Percentiles rank a stretch among this genome's conserved stretches.
phyloP scores from a whole-genome alignment of 2,888 invertebrate genomes.

The Acrocera orbiculus region DNA sequence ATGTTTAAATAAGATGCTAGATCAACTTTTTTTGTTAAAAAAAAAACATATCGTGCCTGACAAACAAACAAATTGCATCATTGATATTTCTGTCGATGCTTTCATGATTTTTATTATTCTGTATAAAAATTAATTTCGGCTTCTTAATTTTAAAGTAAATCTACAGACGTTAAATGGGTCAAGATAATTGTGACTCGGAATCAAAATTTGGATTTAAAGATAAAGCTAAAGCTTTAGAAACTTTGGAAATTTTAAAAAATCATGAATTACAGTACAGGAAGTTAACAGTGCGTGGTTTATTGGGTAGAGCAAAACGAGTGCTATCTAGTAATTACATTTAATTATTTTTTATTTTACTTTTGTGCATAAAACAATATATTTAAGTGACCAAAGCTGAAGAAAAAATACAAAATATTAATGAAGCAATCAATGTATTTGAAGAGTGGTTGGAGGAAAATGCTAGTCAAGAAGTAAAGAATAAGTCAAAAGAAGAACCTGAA shows the following conservation, averaged over 20 bases:
- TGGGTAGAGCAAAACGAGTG: conserved; percentile 38
- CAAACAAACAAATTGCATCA: too few relatives aligned
- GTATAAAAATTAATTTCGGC: too few relatives aligned
- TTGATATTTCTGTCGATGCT: too few relatives aligned
- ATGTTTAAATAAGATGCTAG: too few relatives aligned
- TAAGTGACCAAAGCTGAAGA: conserved; percentile 55
- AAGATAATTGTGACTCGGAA: too few relatives aligned
- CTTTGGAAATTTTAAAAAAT: conserved; percentile 41
- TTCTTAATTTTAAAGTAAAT: too few relatives aligned
- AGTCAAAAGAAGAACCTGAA: conserved; percentile 34
- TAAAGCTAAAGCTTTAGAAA: conserved; percentile 49
- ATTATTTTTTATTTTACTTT: neutral
- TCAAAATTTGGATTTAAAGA: conserved; percentile 55
- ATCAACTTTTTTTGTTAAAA: too few relatives aligned
- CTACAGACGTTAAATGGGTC: too few relatives aligned
- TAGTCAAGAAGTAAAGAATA: conserved; percentile 25
- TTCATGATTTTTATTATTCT: too few relatives aligned
- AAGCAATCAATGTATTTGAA: conserved; percentile 50
- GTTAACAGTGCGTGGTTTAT: conserved; percentile 41
- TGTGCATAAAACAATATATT: neutral
- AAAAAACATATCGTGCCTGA: too few relatives aligned
- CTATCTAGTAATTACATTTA: conserved; percentile 27
- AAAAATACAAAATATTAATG: conserved; percentile 48
- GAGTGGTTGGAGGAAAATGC: conserved; percentile 42
- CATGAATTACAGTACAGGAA: conserved; percentile 48